Evolutionary conservation across 2,888 invertebrate species (phyloP), one percentile per base, ranked within the genome.

Genomic region (Pilophorus perplexus): DNA sequence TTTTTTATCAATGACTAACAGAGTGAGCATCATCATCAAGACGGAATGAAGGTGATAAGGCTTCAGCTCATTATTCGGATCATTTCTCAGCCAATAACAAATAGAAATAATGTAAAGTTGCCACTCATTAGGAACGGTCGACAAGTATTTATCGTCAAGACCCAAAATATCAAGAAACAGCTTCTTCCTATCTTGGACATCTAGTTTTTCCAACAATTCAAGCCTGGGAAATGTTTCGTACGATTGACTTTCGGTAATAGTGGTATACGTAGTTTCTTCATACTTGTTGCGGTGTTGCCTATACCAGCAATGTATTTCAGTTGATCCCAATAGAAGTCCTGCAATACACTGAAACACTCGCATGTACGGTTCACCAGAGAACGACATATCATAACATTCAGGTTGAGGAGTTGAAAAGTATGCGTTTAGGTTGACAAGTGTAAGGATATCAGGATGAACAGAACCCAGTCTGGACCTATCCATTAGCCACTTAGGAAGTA

Each of bases 341-440:
- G 80, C 85, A 55, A 85, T 82, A 67, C 83, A 82, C 72, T 80
- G 77, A 38, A 90, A 73, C 69, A 90, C 83, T 12, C 84, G 81
- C 69, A 87, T 74, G 27, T 83, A 81, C 64, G 84, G 80, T 5
- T 80, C 73, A 72, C 84, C 84, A 5, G 85, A 81, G 69, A 87
- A 83, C 3, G 81, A 78, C 48, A 81, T 80, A 2, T 76, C 75
- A 73, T 82, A 84, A 75, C 88, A 84, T 76, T 91, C 90, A 4
- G 89, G 83, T 78, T 88, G 89, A 0, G 87, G 85, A 55, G 81
- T 80, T 71, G 84, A 85, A 68, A 88, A 82, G 73, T 85, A 84
- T 48, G 84, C 78, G 67, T 83, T 80, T 38, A 84, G 80, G n/a
- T 82, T 81, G 65, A 84, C 77, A 14, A 90, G 80, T 74, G 90